Evolutionary conservation across 2,888 invertebrate genomes (phyloP).

Genomic region (Synergus japonicus): DNA sequence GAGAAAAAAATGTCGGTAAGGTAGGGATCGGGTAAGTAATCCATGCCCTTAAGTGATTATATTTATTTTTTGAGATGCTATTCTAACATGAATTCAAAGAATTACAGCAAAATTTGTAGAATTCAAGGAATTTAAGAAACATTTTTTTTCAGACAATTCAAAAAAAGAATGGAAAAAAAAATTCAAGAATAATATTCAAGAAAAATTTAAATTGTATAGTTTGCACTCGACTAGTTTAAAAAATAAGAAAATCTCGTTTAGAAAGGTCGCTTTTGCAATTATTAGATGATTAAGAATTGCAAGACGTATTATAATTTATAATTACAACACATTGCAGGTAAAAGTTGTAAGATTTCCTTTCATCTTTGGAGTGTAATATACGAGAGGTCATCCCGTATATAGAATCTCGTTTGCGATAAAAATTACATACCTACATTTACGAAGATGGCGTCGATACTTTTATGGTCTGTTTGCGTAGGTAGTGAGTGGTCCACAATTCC

Average conservation of each 20-base stretch:
- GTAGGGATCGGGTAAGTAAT: too few relatives aligned
- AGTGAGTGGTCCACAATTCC: neutral
- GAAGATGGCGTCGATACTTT: neutral
- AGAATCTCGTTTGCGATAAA: neutral
- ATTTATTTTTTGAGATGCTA: too few relatives aligned
- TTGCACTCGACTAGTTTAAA: too few relatives aligned
- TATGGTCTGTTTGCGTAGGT: neutral
- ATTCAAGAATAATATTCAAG: neutral
- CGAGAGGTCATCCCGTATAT: neutral
- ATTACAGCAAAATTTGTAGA: too few relatives aligned
- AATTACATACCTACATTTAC: neutral
- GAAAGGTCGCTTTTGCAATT: neutral
- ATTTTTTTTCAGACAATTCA: too few relatives aligned
- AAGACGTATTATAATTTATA: neutral
- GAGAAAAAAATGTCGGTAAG: too few relatives aligned
- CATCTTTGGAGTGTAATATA: slow-evolving; percentile 10
- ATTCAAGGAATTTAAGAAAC: too few relatives aligned
- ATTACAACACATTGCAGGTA: neutral
- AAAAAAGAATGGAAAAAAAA: too few relatives aligned
- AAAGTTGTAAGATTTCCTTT: slow-evolving; percentile 33
- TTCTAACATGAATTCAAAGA: too few relatives aligned
- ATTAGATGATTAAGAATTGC: neutral
- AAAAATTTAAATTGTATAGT: neutral
- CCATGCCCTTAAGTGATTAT: too few relatives aligned
- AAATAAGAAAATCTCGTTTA: neutral